Conservation (phyloP, 2,797 vertebrate species). For the Arctocebus calabarensis region DNA sequence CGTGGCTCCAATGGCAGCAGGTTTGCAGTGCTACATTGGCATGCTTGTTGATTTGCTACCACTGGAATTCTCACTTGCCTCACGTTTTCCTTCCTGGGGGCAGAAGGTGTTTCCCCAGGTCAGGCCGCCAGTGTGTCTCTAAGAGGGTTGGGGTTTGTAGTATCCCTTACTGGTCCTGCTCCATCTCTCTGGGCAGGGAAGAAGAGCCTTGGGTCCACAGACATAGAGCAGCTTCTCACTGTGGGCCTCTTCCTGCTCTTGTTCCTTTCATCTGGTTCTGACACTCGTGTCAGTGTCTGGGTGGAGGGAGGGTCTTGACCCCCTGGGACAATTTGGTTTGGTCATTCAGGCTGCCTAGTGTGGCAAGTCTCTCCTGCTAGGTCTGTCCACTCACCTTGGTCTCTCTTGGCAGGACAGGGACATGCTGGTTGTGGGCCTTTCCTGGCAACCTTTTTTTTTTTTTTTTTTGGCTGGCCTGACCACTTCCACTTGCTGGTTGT, state of each 20-base stretch:
- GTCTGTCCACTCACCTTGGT: neutral
- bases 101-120: neutral
- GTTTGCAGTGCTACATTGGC: neutral
- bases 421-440: too few species aligned
- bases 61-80: neutral
- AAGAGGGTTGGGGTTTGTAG: fast-evolving
- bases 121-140: neutral
- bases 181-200: neutral
- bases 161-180: neutral
- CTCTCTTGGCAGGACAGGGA: neutral
- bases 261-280: neutral
- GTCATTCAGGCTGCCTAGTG: neutral
- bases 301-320: neutral
- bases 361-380: too few species aligned
- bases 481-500: neutral
- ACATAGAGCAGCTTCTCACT: neutral
- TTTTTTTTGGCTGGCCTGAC: neutral
- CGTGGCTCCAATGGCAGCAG: neutral
- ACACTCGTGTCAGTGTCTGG: too few species aligned
- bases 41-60: too few species aligned
- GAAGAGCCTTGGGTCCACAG: neutral
- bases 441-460: neutral
- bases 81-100: too few species aligned
- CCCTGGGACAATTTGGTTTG: neutral
- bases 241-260: neutral